Percentiles rank a stretch among this genome's conserved stretches.
Conservation (phyloP, 2,888 invertebrate species). For the Melanchra persicariae region DNA sequence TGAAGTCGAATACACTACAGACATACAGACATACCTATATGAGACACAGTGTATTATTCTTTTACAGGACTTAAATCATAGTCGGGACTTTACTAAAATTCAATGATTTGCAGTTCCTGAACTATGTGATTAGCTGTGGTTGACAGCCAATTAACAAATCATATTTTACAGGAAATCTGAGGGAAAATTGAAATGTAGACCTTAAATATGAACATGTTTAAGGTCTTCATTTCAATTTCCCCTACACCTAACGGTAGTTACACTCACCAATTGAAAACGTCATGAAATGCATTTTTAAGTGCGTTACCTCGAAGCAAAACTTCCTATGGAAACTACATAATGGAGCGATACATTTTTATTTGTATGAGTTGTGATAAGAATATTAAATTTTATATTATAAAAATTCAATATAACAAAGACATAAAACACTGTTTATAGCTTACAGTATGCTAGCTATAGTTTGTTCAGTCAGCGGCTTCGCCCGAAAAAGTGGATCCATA, state of each 20-base stretch:
- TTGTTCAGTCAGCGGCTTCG: neutral
- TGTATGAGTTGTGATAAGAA: too few relatives aligned
- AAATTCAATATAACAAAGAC: neutral
- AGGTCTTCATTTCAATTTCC: too few relatives aligned
- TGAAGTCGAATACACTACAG: too few relatives aligned
- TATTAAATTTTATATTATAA: neutral
- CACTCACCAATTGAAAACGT: conserved; percentile 53
- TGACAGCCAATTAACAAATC: neutral
- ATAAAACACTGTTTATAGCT: neutral
- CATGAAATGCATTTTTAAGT: conserved; percentile 59
- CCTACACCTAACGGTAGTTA: too few relatives aligned
- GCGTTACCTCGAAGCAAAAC: conserved; percentile 25
- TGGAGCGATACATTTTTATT: neutral
- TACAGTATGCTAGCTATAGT: neutral
- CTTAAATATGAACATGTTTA: neutral
- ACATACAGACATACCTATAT: too few relatives aligned
- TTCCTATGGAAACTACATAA: conserved; percentile 5
- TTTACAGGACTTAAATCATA: too few relatives aligned
- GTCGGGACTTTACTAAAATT: too few relatives aligned
- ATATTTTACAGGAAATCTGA: neutral
- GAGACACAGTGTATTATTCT: too few relatives aligned
- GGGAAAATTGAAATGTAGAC: rapidly evolving
- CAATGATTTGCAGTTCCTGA: too few relatives aligned
- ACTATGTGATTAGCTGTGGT: neutral
- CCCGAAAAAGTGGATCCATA: too few relatives aligned